phyloP scores from a whole-genome alignment of 2,888 invertebrate genomes.

The Zootermopsis nevadensis region DNA sequence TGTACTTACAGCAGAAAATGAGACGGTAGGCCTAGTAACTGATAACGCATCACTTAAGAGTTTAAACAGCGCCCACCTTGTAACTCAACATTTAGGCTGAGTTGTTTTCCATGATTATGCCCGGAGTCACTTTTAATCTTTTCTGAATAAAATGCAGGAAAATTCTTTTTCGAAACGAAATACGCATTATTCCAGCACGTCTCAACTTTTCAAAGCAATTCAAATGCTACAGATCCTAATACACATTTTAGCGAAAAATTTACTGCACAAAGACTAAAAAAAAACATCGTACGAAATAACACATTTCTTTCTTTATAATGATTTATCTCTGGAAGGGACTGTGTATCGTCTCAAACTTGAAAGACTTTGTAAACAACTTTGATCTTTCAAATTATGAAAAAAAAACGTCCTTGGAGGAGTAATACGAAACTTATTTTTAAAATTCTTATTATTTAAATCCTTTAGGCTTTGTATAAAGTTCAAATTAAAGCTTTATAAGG shows the following conservation, averaged over 20 bases:
- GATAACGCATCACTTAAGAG: too few species aligned
- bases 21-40: too few species aligned
- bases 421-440: not conserved
- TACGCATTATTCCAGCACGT: too few species aligned
- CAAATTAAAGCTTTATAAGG: not conserved
- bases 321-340: not conserved
- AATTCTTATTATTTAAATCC: not conserved
- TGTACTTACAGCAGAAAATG: too few species aligned
- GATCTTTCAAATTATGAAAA: conserved; percentile 1
- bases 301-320: not conserved
- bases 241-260: not conserved
- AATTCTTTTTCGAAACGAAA: too few species aligned
- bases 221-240: not conserved
- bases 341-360: conserved; percentile 11
- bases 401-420: not conserved
- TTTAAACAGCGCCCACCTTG: too few species aligned
- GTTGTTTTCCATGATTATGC: too few species aligned
- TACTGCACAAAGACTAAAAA: not conserved
- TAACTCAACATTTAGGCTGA: too few species aligned
- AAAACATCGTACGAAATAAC: not conserved
- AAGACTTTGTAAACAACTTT: not conserved
- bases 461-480: not conserved
- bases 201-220: not conserved
- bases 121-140: too few species aligned
- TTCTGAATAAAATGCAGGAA: too few species aligned